Evolutionary conservation across 1,140 invertebrate genomes (phyloP).

Genomic region (Drosophila teissieri): DNA sequence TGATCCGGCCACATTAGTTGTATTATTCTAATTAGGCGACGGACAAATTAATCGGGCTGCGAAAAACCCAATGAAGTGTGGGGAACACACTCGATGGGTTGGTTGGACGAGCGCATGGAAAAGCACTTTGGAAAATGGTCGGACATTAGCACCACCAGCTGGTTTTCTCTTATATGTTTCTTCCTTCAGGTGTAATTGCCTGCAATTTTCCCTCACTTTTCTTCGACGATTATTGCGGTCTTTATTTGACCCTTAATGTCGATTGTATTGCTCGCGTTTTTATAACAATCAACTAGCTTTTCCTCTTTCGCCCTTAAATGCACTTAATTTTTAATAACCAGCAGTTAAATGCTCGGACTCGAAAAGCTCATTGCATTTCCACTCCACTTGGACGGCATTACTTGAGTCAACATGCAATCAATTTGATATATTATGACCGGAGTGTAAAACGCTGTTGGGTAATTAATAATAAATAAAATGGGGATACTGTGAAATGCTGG

Average conservation of each 20-base stretch:
- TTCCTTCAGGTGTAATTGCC: constrained; percentile 48
- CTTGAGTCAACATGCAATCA: constrained; percentile 63
- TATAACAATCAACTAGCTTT: constrained; percentile 42
- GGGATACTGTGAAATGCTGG: background rate
- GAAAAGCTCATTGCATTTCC: constrained; percentile 26
- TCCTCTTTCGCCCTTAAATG: constrained; percentile 5
- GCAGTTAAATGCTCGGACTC: constrained; percentile 55
- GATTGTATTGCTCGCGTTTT: constrained; percentile 29
- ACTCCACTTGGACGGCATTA: constrained; percentile 51
- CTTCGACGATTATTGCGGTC: constrained; percentile 39
- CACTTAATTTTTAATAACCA: constrained; percentile 78
- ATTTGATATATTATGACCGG: constrained; percentile 37
- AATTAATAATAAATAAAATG: constrained; percentile 25
- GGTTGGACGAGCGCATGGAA: constrained; percentile 20
- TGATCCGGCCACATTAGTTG: constrained; percentile 62
- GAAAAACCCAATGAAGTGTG: constrained; percentile 56
- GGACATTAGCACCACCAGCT: constrained; percentile 61
- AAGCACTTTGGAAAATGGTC: constrained; percentile 61
- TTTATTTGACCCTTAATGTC: constrained; percentile 41
- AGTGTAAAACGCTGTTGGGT: constrained; percentile 28
- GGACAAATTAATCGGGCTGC: constrained; percentile 73
- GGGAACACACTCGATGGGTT: background rate
- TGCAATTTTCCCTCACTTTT: constrained; percentile 19
- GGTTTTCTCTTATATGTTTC: constrained; percentile 6
- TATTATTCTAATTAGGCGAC: constrained; percentile 74